A percentile compares a stretch with the other conserved stretches of the same genome.
phyloP scores from a whole-genome alignment of 2,888 invertebrate genomes.

The Andrena dorsata region DNA sequence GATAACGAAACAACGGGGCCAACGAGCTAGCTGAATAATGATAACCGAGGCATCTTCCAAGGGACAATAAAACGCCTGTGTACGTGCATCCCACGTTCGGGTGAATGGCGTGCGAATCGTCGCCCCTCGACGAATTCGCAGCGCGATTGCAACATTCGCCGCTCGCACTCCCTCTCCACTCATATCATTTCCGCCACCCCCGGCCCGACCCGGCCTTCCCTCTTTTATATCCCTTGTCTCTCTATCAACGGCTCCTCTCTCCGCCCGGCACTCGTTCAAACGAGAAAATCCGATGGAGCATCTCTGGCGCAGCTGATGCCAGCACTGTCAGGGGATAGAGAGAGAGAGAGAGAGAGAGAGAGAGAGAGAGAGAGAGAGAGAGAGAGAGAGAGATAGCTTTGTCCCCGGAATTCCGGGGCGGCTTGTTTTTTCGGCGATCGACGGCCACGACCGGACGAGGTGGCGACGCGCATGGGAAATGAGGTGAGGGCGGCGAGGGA shows the following conservation, averaged over 20 bases:
- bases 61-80: constrained; percentile 35
- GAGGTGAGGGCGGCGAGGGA: constrained; percentile 13
- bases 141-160: constrained; percentile 59
- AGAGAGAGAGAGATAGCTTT: too few species aligned
- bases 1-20: not conserved
- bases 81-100: constrained; percentile 12
- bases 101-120: constrained; percentile 26
- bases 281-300: constrained; percentile 66
- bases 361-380: constrained; percentile 1
- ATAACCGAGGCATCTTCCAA: constrained; percentile 13
- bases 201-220: constrained; percentile 7
- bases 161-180: not conserved
- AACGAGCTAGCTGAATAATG: constrained; percentile 8
- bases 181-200: constrained; percentile 37
- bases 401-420: constrained; percentile 46
- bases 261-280: not conserved
- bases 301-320: constrained; percentile 61
- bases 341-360: too few species aligned
- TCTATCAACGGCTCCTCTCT: constrained; percentile 12
- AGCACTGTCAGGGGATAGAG: constrained; percentile 28
- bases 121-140: constrained; percentile 5
- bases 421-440: constrained; percentile 62
- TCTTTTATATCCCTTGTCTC: constrained; percentile 18
- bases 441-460: constrained; percentile 25
- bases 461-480: constrained; percentile 19